phyloP scores from a whole-genome alignment of 2,797 vertebrate genomes.

The Acanthis flammea region DNA sequence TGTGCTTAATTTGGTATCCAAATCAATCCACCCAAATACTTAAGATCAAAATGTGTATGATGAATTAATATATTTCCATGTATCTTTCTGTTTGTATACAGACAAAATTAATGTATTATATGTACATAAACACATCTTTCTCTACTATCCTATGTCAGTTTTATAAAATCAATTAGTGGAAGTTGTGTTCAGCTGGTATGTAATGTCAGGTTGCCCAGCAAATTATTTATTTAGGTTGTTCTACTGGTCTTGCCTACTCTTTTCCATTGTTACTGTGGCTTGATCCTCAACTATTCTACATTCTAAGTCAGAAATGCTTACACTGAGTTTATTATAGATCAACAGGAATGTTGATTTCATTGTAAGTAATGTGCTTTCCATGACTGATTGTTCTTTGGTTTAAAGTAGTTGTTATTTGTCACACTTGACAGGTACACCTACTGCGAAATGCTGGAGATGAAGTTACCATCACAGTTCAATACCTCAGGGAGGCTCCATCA shows the following conservation, averaged over 20 bases:
- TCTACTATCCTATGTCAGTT: background rate
- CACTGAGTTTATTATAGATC: background rate
- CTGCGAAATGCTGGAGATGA: conserved; percentile 91
- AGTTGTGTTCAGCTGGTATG: background rate
- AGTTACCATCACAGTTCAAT: conserved; percentile 92
- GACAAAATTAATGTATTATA: background rate
- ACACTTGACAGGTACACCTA: conserved; percentile 86
- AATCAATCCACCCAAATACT: background rate
- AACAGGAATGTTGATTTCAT: background rate
- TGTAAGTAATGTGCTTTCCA: background rate
- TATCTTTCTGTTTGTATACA: background rate
- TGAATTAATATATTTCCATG: background rate
- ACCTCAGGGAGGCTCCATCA: conserved; percentile 91
- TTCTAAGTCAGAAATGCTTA: background rate
- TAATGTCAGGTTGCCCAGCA: background rate
- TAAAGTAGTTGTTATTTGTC: conserved; percentile 63
- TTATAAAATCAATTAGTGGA: background rate
- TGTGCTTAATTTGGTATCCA: background rate
- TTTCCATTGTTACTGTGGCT: background rate
- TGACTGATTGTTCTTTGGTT: background rate
- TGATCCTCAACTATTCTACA: background rate
- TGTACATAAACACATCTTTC: background rate
- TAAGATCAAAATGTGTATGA: background rate
- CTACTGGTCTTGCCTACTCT: background rate
- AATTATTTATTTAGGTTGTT: background rate